Percentiles rank a stretch among this genome's conserved stretches.
Evolutionary conservation across 2,888 invertebrate genomes (phyloP).

Genomic region (Diplazon laetatorius): DNA sequence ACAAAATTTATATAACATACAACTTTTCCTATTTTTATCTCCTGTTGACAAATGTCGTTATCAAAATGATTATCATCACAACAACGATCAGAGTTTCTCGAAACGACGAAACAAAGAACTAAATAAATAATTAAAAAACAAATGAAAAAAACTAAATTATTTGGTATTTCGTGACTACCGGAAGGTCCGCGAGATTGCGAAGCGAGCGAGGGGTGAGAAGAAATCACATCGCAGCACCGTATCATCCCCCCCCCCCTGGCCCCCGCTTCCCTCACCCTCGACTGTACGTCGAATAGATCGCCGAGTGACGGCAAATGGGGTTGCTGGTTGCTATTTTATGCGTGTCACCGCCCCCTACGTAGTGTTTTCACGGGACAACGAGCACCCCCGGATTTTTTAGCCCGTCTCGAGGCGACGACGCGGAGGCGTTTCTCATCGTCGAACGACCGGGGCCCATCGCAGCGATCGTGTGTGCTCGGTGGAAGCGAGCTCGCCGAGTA

Average conservation of each 20-base stretch:
- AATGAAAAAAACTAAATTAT: not conserved
- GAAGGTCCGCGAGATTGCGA: constrained; percentile 20
- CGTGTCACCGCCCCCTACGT: constrained; percentile 80
- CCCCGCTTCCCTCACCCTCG: too few relatives aligned
- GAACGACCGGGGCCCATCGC: constrained; percentile 34
- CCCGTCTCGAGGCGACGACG: constrained; percentile 7
- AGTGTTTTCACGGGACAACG: constrained; percentile 81
- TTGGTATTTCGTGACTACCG: constrained; percentile 25
- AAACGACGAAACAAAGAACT: not conserved
- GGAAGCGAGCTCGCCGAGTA: not conserved
- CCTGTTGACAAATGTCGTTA: too few relatives aligned
- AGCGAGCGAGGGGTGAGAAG: constrained; percentile 27
- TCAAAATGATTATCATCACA: too few relatives aligned
- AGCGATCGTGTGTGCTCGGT: constrained; percentile 3
- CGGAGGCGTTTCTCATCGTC: constrained; percentile 49
- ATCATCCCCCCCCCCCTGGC: constrained; percentile 62
- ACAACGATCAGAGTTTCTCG: too few relatives aligned
- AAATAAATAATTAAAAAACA: not conserved
- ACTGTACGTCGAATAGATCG: constrained; percentile 20
- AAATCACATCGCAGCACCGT: constrained; percentile 63
- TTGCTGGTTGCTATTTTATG: constrained; percentile 76
- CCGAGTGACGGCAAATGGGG: constrained; percentile 63
- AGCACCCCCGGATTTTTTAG: constrained; percentile 75
- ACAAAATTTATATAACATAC: too few relatives aligned
- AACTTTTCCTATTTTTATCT: too few relatives aligned